Percentiles rank a stretch among this genome's conserved stretches.
Conservation (phyloP, 2,888 invertebrate species). For the Volucella inanis region DNA sequence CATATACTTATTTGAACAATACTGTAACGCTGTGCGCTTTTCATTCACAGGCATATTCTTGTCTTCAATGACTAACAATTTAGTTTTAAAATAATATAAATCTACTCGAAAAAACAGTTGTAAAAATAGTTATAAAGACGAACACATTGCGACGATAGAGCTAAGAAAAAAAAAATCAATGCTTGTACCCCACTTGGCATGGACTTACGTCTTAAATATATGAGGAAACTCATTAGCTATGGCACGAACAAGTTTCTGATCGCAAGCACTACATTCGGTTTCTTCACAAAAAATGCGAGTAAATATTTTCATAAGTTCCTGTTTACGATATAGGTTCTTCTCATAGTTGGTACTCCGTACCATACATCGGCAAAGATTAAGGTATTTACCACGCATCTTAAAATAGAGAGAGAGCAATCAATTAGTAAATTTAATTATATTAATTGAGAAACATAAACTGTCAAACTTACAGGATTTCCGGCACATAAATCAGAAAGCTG, state of each 20-base stretch:
- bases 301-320: slow-evolving; percentile 92
- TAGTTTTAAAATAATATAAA: not conserved
- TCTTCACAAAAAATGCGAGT: slow-evolving; percentile 94
- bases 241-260: slow-evolving; percentile 90
- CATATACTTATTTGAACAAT: too few relatives aligned
- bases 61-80: too few relatives aligned
- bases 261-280: slow-evolving; percentile 88
- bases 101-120: slow-evolving; percentile 2
- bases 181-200: not conserved
- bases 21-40: too few relatives aligned
- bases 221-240: slow-evolving; percentile 94
- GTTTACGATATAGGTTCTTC: slow-evolving; percentile 90
- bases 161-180: slow-evolving; percentile 18
- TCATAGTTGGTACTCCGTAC: slow-evolving; percentile 92
- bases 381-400: slow-evolving; percentile 90
- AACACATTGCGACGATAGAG: slow-evolving; percentile 54
- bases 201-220: slow-evolving; percentile 86
- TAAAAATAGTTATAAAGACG: slow-evolving; percentile 33
- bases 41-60: too few relatives aligned
- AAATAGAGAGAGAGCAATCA: slow-evolving; percentile 72
- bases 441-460: not conserved
- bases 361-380: slow-evolving; percentile 91
- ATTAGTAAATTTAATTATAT: slow-evolving; percentile 19
- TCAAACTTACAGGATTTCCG: slow-evolving; percentile 88
- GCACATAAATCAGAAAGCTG: slow-evolving; percentile 95